These are phyloP conservation scores for Carduelis carduelis DNA, from an alignment of 2,797 vertebrate species.

Conservation along the genomic window DNA sequence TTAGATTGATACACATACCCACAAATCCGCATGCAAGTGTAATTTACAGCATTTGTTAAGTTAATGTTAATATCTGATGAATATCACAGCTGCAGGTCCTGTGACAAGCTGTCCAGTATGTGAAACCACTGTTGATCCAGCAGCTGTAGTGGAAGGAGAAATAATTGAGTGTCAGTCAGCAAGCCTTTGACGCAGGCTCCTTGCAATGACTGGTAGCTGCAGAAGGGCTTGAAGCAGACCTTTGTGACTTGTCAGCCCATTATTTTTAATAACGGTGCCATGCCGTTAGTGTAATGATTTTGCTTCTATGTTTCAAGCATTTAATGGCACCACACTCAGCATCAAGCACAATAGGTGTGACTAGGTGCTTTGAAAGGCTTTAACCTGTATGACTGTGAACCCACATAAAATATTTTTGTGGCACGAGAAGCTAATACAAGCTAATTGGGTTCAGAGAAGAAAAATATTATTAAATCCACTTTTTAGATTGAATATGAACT, in stretches of 20 bases:
- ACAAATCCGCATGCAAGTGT: neutral
- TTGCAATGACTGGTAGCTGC: neutral
- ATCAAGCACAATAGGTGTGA: neutral
- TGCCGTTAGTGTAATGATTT: neutral
- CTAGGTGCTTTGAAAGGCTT: neutral
- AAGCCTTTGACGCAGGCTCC: neutral
- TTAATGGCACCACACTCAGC: neutral
- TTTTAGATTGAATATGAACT: neutral
- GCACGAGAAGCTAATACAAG: neutral
- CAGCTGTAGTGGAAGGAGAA: slow-evolving; percentile 2
- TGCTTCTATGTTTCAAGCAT: neutral
- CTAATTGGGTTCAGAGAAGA: neutral
- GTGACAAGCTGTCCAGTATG: neutral
- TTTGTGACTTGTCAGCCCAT: neutral
- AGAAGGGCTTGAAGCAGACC: neutral
- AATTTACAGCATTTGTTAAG: neutral
- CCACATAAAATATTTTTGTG: neutral
- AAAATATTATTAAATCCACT: neutral
- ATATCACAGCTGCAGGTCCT: neutral
- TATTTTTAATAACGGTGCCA: neutral
- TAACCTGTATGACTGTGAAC: neutral
- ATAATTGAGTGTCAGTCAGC: neutral
- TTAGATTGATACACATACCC: neutral
- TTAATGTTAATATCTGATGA: neutral
- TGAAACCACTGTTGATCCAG: slow-evolving; percentile 4